Evolutionary conservation across 2,113 vertebrate genomes (phyloP).

Genomic region (Lethenteron reissneri): DNA sequence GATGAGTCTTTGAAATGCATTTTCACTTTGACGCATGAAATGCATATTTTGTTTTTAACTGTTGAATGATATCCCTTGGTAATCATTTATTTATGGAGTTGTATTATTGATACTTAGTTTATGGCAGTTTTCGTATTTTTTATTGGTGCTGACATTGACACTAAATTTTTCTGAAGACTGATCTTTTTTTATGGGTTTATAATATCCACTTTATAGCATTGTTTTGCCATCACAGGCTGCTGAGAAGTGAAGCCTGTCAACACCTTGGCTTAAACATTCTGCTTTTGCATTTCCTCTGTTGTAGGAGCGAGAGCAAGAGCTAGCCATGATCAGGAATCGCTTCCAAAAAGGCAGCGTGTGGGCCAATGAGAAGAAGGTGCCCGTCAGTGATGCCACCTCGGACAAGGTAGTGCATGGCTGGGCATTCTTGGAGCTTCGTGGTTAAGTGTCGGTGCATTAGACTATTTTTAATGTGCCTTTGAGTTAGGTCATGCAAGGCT

Average conservation of each 20-base stretch:
- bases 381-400: conserved; percentile 15
- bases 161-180: neutral
- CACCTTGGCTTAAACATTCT: too few relatives aligned
- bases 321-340: conserved; percentile 46
- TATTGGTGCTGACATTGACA: conserved; percentile 4
- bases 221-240: too few relatives aligned
- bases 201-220: too few relatives aligned
- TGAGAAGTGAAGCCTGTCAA: too few relatives aligned
- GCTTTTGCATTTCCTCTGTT: conserved; percentile 8
- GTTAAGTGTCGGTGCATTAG: neutral
- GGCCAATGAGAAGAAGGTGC: conserved; percentile 25
- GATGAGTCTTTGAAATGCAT: too few relatives aligned
- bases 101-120: too few relatives aligned
- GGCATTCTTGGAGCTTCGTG: conserved; percentile 1
- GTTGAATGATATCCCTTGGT: too few relatives aligned
- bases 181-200: too few relatives aligned
- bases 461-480: neutral
- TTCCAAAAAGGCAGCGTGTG: conserved; percentile 51
- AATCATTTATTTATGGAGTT: too few relatives aligned
- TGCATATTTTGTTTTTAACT: too few relatives aligned
- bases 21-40: too few relatives aligned
- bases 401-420: conserved; percentile 5
- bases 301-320: conserved; percentile 66
- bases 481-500: neutral
- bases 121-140: neutral